Percentiles rank a stretch among this genome's conserved stretches.
These are phyloP conservation scores for Podarcis siculus DNA, from an alignment of 2,797 vertebrate species.

Conservation along the genomic window DNA sequence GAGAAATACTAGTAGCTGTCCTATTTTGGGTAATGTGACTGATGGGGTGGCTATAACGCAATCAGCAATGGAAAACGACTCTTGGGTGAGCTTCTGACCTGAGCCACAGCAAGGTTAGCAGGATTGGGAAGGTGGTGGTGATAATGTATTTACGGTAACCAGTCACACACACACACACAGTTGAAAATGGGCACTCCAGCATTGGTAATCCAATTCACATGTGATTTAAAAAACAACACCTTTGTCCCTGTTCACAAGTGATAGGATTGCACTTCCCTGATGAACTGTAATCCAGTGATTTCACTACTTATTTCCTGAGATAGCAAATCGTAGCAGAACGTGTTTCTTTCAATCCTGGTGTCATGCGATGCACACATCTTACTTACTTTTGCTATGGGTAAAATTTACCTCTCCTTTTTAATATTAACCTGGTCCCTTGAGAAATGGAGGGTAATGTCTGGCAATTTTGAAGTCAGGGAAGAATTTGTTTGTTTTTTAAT, in stretches of 20 bases:
- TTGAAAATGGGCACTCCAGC: no score
- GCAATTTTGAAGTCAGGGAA: not conserved
- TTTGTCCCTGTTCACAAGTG: no score
- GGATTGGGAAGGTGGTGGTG: no score
- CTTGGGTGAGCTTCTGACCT: not conserved
- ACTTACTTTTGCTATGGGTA: not conserved
- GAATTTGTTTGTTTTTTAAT: slow-evolving; percentile 5
- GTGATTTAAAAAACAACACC: no score
- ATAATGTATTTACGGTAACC: no score
- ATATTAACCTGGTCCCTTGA: not conserved
- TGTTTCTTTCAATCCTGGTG: not conserved
- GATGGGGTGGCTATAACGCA: not conserved
- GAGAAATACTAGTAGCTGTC: no score
- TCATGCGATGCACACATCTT: not conserved
- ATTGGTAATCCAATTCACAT: no score
- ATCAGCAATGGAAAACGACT: not conserved
- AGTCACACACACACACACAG: no score
- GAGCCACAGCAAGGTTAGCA: not conserved
- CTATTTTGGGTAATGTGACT: not conserved
- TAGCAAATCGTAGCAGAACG: not conserved
- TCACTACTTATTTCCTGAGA: no score
- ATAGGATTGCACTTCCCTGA: no score
- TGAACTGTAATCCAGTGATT: no score
- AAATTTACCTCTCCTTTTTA: not conserved
- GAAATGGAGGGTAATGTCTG: not conserved